A percentile compares a stretch with the other conserved stretches of the same genome.
Conservation (phyloP, 2,797 vertebrate species). For the Malacoraja senta region DNA sequence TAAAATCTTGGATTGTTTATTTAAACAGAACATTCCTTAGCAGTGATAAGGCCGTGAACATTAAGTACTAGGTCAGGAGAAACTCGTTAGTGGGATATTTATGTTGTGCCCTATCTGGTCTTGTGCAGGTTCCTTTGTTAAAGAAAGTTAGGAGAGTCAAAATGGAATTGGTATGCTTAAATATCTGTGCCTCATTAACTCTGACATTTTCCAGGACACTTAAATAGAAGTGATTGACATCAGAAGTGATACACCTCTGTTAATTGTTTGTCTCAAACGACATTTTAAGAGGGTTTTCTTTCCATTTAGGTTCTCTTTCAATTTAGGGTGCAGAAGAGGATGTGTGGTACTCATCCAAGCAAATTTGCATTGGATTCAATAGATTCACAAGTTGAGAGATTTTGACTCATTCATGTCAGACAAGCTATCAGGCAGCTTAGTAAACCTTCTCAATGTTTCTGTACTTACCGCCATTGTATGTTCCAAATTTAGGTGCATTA, state of each 20-base stretch:
- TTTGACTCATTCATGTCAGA: background rate
- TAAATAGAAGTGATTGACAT: background rate
- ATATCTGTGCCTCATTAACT: background rate
- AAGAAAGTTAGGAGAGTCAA: slow-evolving; percentile 8
- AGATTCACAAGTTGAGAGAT: background rate
- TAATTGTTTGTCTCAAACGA: background rate
- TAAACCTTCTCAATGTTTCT: background rate
- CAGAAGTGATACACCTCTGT: background rate
- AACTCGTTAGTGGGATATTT: slow-evolving; percentile 9
- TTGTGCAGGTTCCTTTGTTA: slow-evolving; percentile 6
- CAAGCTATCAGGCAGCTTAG: background rate
- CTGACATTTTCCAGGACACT: slow-evolving; percentile 6
- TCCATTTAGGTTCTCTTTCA: background rate
- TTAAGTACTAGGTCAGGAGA: background rate
- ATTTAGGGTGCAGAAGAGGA: background rate
- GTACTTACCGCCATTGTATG: background rate
- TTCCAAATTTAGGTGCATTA: background rate
- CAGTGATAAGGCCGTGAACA: background rate
- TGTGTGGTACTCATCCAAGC: background rate
- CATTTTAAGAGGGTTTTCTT: background rate
- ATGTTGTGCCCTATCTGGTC: background rate
- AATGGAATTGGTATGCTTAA: slow-evolving; percentile 13
- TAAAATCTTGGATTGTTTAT: background rate
- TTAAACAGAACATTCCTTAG: background rate
- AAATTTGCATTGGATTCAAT: background rate